Conservation (phyloP, 2,888 invertebrate genomes). For the Spilarctia lutea region DNA sequence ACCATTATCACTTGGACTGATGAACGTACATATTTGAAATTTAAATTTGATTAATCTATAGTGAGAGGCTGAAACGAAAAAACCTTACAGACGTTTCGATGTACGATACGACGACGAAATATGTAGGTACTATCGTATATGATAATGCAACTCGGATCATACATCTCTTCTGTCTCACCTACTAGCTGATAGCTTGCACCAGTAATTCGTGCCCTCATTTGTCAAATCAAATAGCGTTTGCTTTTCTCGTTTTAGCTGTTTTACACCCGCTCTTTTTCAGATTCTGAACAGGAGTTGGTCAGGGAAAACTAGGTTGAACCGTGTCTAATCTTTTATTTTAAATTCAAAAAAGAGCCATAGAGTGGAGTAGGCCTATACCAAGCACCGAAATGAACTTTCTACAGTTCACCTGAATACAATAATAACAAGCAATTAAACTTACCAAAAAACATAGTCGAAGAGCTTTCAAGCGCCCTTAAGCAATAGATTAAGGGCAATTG, state of each 20-base stretch:
- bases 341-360: not conserved
- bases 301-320: not conserved
- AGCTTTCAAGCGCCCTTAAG: constrained; percentile 2
- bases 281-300: not conserved
- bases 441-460: not conserved
- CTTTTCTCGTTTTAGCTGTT: not conserved
- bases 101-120: no score
- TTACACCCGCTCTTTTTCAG: not conserved
- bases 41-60: no score
- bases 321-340: not conserved
- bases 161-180: no score
- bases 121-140: no score
- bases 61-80: no score
- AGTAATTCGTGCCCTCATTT: no score
- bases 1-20: not conserved
- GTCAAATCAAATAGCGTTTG: not conserved
- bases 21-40: not conserved
- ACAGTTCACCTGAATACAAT: not conserved
- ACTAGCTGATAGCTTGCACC: not conserved
- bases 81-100: not conserved
- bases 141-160: no score
- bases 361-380: not conserved
- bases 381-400: not conserved
- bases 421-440: not conserved
- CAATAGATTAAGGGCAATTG: constrained; percentile 8